Base-by-base conservation (phyloP, 2,888 invertebrate species). In the Rosalia funebris region DNA sequence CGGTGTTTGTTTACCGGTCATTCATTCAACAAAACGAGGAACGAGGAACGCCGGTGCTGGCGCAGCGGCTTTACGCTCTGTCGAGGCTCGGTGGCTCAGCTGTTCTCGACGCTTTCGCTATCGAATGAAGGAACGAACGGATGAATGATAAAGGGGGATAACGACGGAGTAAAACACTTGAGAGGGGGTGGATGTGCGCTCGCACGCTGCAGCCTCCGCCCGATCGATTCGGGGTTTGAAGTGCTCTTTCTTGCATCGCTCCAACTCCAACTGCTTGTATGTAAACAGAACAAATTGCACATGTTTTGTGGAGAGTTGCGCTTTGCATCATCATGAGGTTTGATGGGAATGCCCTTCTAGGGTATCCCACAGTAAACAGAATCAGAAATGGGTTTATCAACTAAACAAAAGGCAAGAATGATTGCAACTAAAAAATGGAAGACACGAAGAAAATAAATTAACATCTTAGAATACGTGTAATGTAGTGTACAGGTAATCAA, bases 41-140 rank as follows among this genome's bases (percentile, higher is more conserved):
- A 14, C 41, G 14, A 25, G 14, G 14, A 31, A 39, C 16, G 36
- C 52, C 52, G 41, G 41, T 19, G 20, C 50, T 32, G 37, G 15
- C 36, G 36, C 32, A 16, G 11, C 3, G 31, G 42, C 16, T n/a
- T 4, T 11, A 12, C 12, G 20, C 11, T 9, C 5, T 2, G 5
- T 15, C 46, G 20, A n/a, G n/a, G 47, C 16, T 31, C 52, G 9
- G 12, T 19, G n/a, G 14, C 36, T 58, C 58, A 52, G 50, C 58
- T 44, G 52, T 52, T 58, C 52, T 52, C 41, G 12, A n/a, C 52
- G 58, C 58, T 58, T 58, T 58, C 58, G 58, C 58, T 58, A 52
- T 58, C 58, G 50, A 58, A 50, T 31, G 52, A 32, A 41, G 32
- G 31, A 41, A 25, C 25, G 36, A 2, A 34, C 34, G 34, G 25